phyloP scores from a whole-genome alignment of 35 echinoderm and acorn worm genomes.

The Amphiura filiformis region DNA sequence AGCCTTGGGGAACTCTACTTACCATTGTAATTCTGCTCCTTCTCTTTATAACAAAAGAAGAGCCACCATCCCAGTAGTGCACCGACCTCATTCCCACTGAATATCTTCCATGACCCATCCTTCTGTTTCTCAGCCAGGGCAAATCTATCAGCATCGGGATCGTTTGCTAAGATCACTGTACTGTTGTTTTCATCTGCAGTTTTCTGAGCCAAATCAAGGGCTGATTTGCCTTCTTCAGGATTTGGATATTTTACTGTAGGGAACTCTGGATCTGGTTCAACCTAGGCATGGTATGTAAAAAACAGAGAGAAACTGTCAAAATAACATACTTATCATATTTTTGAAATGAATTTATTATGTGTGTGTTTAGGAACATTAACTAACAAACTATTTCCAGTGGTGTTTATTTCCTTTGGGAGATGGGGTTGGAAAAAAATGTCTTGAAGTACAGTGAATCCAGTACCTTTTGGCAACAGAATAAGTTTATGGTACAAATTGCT shows the following conservation, averaged over 20 bases:
- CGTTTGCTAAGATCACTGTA: conserved; percentile 84
- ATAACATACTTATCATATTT: no score
- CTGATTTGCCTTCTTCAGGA: conserved; percentile 95
- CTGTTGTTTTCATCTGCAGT: conserved; percentile 82
- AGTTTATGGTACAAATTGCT: no score
- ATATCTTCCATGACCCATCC: conserved; percentile 77
- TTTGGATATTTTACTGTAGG: conserved; percentile 96
- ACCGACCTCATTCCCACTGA: conserved; percentile 90
- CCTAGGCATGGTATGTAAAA: background rate
- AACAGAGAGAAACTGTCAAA: background rate
- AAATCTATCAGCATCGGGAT: conserved; percentile 90
- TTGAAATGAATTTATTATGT: no score
- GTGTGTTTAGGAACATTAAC: no score
- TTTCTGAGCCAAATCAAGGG: conserved; percentile 76
- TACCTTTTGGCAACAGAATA: no score
- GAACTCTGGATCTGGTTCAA: conserved; percentile 87
- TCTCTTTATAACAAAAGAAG: conserved; percentile 46
- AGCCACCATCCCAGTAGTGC: conserved; percentile 90
- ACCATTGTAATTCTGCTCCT: conserved; percentile 7
- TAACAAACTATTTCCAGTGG: no score
- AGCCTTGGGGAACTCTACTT: no score
- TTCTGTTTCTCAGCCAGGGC: conserved; percentile 80
- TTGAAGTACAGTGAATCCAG: no score
- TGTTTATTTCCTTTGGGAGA: no score
- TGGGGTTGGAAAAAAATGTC: no score